Base-by-base conservation (phyloP, 2,888 invertebrate species). In the Scaptomyza parva region DNA sequence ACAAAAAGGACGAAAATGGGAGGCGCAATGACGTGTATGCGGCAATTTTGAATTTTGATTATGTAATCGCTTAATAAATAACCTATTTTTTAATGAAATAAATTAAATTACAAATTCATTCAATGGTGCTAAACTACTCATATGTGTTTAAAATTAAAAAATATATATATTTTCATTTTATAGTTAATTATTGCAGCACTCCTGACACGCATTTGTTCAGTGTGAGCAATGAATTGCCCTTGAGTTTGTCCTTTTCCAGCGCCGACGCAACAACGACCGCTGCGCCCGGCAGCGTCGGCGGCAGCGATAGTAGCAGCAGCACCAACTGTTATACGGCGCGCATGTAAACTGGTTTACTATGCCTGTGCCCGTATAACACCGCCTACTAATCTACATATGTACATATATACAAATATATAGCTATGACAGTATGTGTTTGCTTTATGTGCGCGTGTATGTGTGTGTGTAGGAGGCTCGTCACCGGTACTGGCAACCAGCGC, bases 201-300 rank as follows among this genome's bases (percentile, higher is more conserved):
- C 30, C 45, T 53, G 68, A 59, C 60, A 54, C 50, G 54, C 58
- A 48, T 65, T 57, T 70, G 58, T 68, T 61, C 47, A 55, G 57
- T 50, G 41, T 40, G 50, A 52, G 50, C 51, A 45, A 61, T 67
- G 65, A 60, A 74, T 75, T 84, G 83, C 88, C 83, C 83, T 84
- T 84, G 86, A 85, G 83, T 82, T 84, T 87, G 88, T 86, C 88
- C 83, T 87, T 84, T 84, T 75, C 68, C 26, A 73, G 76, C 85
- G 87, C 62, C 70, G 63, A 68, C 58, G 78, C 62, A 52, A 39
- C 66, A 62, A 65, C 30, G 48, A 37, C 39, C 41, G 54, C 28
- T 37, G 28, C 70, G 52, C 41, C 41, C 14, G 26, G 55, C 47
- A 47, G 60, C 41, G 22, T 35, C 61, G 11, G 51, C 39, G 26